A percentile compares a stretch with the other conserved stretches of the same genome.
Conservation (phyloP, 2,113 vertebrate species). For the Elaphurus davidianus region DNA sequence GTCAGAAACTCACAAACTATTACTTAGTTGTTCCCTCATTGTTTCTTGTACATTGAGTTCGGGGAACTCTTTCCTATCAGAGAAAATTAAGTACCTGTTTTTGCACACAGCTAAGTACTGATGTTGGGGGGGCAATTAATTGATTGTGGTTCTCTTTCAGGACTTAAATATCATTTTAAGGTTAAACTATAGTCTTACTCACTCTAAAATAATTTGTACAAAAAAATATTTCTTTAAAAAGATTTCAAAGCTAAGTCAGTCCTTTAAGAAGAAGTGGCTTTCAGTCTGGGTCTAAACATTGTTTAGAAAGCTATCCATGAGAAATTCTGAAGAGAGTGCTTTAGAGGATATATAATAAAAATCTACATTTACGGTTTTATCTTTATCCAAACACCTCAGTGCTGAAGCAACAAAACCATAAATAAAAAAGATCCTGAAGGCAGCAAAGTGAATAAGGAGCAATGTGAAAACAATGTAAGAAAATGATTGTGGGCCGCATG, state of each 20-base stretch:
- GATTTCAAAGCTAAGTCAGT: background rate
- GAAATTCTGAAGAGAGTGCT: background rate
- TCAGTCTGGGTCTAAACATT: background rate
- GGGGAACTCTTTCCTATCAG: background rate
- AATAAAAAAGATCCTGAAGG: slow-evolving; percentile 39
- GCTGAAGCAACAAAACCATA: slow-evolving; percentile 6
- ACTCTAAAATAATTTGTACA: background rate
- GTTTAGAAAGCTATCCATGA: background rate
- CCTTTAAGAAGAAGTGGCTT: background rate
- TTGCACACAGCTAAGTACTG: background rate
- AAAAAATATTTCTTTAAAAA: background rate
- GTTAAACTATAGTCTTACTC: background rate
- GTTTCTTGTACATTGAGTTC: background rate
- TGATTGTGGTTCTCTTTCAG: background rate
- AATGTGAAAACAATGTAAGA: background rate
- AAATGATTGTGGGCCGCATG: background rate
- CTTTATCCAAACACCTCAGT: background rate
- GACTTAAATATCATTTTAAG: background rate
- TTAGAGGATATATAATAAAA: slow-evolving; percentile 25
- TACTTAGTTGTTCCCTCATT: background rate
- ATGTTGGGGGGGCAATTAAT: background rate
- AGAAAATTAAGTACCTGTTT: background rate
- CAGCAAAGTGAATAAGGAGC: slow-evolving; percentile 16
- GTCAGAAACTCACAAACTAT: background rate
- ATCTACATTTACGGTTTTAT: background rate